Evolutionary conservation across 2,797 vertebrate genomes (phyloP).

Genomic region (Falco novaeseelandiae): DNA sequence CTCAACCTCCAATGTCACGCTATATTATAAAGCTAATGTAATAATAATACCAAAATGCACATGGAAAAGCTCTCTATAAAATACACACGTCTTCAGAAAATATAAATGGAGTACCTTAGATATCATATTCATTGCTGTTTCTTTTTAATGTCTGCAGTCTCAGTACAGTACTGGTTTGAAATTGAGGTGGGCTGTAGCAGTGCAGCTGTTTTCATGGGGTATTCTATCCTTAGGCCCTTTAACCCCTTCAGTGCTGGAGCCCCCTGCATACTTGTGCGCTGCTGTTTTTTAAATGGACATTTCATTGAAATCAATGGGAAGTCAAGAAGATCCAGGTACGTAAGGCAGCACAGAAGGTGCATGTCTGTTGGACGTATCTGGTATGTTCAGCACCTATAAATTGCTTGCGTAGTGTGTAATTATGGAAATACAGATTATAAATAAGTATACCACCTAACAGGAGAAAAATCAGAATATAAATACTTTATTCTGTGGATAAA

Average conservation of each 20-base stretch:
- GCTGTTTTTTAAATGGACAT: slow-evolving; percentile 78
- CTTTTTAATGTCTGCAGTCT: slow-evolving; percentile 36
- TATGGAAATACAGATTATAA: neutral
- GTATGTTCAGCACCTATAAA: slow-evolving; percentile 48
- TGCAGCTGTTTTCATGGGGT: slow-evolving; percentile 72
- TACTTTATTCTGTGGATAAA: neutral
- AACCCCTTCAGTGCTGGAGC: slow-evolving; percentile 74
- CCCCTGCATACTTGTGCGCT: slow-evolving; percentile 74
- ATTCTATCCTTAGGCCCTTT: slow-evolving; percentile 74
- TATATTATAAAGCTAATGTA: neutral
- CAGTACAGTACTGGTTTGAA: slow-evolving; percentile 34
- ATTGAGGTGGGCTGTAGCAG: slow-evolving; percentile 53
- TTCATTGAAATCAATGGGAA: slow-evolving; percentile 75
- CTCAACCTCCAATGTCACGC: neutral
- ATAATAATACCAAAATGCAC: neutral
- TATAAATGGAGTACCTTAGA: neutral
- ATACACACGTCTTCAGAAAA: neutral
- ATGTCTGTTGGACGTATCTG: slow-evolving; percentile 69
- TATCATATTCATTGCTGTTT: neutral
- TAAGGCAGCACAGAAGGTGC: slow-evolving; percentile 70
- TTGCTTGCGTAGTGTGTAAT: slow-evolving; percentile 3
- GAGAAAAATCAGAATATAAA: neutral
- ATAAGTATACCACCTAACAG: neutral
- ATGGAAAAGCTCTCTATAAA: neutral
- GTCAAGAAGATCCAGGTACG: slow-evolving; percentile 75